Base-by-base conservation (phyloP, 2,113 vertebrate species). In the Carassius gibelio region DNA sequence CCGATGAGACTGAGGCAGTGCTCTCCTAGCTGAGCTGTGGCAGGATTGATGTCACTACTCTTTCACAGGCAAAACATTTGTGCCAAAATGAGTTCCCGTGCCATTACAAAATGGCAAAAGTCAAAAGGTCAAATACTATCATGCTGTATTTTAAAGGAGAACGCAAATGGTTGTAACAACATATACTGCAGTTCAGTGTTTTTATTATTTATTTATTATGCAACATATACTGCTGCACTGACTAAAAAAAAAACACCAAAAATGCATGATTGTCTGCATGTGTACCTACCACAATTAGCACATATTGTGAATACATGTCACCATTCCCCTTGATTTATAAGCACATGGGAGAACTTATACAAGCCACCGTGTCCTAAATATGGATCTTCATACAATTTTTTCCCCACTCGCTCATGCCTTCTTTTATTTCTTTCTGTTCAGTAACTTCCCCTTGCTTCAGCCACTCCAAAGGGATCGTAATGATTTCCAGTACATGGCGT, bases 341-440 rank as follows among this genome's bases (percentile, higher is more conserved):
- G 55, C 17, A 77, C 69, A 83, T 30, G 75, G 82, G 83, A 86
- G 55, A 81, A 85, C 9, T 77, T 36, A 86, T 80, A 88, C n/a
- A 17, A 36, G 84, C 83, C 62, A 48, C 75, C 72, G 61, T 80
- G 75, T 66, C 87, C 68, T 78, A 81, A 21, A 57, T 83, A 88
- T 74, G 59, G 86, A 85, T 89, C 86, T 76, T 61, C 74, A 76
- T 84, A 13, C 62, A 71, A 62, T 68, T 72, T 62, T 77, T 76
- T 62, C n/a, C 36, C 8, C 38, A 30, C 26, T 52, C 38, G 15
- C 45, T 19, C 64, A 21, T 48, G 9, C 14, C 45, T 30, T 79
- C 34, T 13, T 81, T 81, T 66, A 50, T 45, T 26, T 79, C 34
- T 45, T 66, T 72, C 50, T 72, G 64, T 83, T 57, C 26, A 17